Evolutionary conservation across 2,113 vertebrate species (phyloP).

Genomic region (Tupaia chinensis): DNA sequence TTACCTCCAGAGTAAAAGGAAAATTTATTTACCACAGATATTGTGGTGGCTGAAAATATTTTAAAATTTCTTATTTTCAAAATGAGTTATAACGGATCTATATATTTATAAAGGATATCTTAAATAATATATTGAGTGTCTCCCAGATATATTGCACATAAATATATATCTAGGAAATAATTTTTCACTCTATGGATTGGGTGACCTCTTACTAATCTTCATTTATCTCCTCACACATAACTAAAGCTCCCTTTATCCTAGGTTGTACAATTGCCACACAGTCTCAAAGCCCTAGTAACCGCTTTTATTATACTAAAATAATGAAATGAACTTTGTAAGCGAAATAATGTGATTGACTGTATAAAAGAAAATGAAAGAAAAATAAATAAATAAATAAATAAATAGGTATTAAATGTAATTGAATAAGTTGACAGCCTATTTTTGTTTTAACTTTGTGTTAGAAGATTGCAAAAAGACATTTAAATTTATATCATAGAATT

Average conservation of each 20-base stretch:
- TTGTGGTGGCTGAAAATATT: background rate
- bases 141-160: background rate
- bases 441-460: conserved; percentile 22
- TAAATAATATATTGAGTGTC: background rate
- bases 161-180: background rate
- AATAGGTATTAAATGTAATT: background rate
- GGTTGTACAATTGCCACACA: background rate
- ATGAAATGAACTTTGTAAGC: background rate
- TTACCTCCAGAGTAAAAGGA: conserved; percentile 36
- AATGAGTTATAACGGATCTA: background rate
- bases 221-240: background rate
- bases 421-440: background rate
- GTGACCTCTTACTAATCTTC: background rate
- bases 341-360: no score
- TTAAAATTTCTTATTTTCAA: background rate
- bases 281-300: background rate
- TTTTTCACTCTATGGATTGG: background rate
- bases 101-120: conserved; percentile 27
- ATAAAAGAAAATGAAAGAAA: background rate
- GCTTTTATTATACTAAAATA: background rate
- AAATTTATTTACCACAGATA: conserved; percentile 36
- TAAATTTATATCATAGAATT: conserved; percentile 8
- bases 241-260: background rate
- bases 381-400: background rate
- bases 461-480: background rate